Conservation (phyloP, 1,140 invertebrate species). For the Bombus impatiens region DNA sequence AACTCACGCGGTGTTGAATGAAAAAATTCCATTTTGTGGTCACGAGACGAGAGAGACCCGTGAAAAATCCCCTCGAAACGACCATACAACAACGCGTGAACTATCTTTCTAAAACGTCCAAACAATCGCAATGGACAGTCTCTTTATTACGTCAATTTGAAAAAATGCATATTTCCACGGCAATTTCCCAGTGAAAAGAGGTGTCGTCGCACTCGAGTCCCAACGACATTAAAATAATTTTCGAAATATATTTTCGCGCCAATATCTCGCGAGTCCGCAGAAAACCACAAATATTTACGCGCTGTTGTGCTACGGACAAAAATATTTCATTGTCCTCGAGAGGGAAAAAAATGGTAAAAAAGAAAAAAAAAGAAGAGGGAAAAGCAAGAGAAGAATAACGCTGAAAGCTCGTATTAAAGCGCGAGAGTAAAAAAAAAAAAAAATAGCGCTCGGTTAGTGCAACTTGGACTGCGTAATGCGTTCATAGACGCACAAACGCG, state of each 20-base stretch:
- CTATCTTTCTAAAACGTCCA: background rate
- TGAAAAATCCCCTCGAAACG: background rate
- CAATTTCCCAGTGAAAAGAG: no score
- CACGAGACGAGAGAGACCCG: background rate
- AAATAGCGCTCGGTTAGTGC: background rate
- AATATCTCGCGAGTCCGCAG: background rate
- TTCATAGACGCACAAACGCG: constrained; percentile 16
- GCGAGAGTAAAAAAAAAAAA: background rate
- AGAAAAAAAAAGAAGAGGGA: background rate
- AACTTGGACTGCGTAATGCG: constrained; percentile 44
- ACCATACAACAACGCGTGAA: background rate
- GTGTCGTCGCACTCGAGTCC: no score
- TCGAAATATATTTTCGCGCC: background rate
- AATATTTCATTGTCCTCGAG: constrained; percentile 17
- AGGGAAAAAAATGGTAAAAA: no score
- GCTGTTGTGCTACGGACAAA: background rate
- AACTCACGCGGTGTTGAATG: background rate
- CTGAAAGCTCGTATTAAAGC: background rate
- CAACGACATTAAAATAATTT: no score
- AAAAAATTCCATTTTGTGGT: background rate
- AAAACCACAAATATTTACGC: no score
- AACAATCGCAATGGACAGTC: background rate
- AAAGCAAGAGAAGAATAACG: background rate
- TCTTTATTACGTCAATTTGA: no score
- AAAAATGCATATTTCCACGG: no score